Conservation (phyloP, 2,797 vertebrate species). For the Knipowitschia caucasica region DNA sequence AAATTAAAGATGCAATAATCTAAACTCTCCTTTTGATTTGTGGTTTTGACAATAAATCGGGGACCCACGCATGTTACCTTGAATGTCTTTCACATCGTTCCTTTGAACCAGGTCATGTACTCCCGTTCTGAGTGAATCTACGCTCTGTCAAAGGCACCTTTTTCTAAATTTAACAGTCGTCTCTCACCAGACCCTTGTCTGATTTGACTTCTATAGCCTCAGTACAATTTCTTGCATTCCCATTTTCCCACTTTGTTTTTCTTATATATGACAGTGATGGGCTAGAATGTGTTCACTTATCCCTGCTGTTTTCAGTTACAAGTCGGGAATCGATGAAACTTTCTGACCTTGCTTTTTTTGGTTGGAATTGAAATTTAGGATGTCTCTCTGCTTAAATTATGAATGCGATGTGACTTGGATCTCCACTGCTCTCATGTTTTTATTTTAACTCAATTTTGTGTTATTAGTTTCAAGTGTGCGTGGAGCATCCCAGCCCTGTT, state of each 20-base stretch:
- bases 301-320: conserved; percentile 1
- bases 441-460: not conserved
- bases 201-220: not conserved
- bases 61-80: not conserved
- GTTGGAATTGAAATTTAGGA: not conserved
- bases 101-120: conserved; percentile 8
- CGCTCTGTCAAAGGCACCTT: conserved; percentile 8
- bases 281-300: conserved; percentile 8
- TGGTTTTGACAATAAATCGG: not conserved
- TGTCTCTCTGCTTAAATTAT: not conserved
- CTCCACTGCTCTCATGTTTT: not conserved
- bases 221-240: not conserved
- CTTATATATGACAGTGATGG: conserved; percentile 2
- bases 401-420: not conserved
- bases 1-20: too few relatives aligned
- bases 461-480: not conserved
- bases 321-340: conserved; percentile 4
- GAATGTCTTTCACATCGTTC: not conserved
- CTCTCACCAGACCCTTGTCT: conserved; percentile 4
- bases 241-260: not conserved
- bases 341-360: conserved; percentile 3
- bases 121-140: conserved; percentile 4
- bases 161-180: conserved; percentile 8
- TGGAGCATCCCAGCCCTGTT: not conserved
- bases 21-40: not conserved